Percentiles rank a stretch among this genome's conserved stretches.
Conservation (phyloP, 1,140 invertebrate species). For the Drosophila punjabiensis region DNA sequence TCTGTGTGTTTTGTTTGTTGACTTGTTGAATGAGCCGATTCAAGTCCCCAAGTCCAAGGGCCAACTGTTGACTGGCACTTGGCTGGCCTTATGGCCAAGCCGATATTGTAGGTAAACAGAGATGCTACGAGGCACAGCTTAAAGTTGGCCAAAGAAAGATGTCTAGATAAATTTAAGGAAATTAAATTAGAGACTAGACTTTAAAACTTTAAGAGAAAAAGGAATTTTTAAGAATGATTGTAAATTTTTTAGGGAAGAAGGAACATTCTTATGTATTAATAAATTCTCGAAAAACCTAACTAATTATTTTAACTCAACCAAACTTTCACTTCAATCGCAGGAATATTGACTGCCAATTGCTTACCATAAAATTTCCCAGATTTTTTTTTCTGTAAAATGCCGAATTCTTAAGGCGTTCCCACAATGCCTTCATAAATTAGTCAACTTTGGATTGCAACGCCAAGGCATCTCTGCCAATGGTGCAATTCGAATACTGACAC, state of each 20-base stretch:
- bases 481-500: slow-evolving; percentile 65
- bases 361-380: not conserved
- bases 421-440: slow-evolving; percentile 52
- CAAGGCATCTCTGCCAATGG: slow-evolving; percentile 44
- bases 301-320: not conserved
- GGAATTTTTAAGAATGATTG: not conserved
- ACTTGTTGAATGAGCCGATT: slow-evolving; percentile 71
- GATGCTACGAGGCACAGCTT: slow-evolving; percentile 8
- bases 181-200: not conserved
- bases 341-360: slow-evolving; percentile 28
- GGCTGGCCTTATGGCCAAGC: slow-evolving; percentile 38
- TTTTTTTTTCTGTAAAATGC: not conserved
- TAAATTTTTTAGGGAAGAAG: not conserved
- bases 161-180: not conserved
- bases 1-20: slow-evolving; percentile 68
- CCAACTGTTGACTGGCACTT: slow-evolving; percentile 69
- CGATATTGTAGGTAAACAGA: slow-evolving; percentile 48
- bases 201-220: not conserved
- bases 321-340: slow-evolving; percentile 10
- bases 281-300: not conserved
- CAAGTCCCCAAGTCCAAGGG: slow-evolving; percentile 26
- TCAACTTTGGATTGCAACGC: slow-evolving; percentile 19
- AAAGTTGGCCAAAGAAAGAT: slow-evolving; percentile 14
- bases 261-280: not conserved
- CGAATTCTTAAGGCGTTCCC: slow-evolving; percentile 45